Evolutionary conservation across 2,113 vertebrate species (phyloP).

Genomic region (Smithornis capensis): DNA sequence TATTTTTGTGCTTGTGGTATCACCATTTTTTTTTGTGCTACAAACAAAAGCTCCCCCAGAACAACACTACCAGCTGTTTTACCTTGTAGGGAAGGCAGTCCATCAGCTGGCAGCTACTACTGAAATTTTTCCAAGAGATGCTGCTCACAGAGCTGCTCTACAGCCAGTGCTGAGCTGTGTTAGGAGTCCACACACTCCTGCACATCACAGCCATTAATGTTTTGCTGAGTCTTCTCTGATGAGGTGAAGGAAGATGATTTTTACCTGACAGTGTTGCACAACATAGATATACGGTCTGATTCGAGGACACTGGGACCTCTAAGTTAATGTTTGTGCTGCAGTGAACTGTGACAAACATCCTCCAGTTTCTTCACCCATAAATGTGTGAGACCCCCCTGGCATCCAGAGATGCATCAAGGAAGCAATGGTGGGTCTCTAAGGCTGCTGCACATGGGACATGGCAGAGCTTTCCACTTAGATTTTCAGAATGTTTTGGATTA

Average conservation of each 20-base stretch:
- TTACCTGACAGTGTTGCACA: not conserved
- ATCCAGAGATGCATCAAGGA: not conserved
- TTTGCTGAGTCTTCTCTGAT: not conserved
- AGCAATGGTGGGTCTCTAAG: rapidly evolving
- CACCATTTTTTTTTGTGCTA: not conserved
- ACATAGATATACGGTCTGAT: not conserved
- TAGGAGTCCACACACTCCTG: not conserved
- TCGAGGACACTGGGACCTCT: not conserved
- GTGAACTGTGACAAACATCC: not conserved
- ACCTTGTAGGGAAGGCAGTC: not conserved
- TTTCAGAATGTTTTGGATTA: not conserved
- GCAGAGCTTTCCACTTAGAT: not conserved
- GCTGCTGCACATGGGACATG: not conserved
- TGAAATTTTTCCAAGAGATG: not conserved
- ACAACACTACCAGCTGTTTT: not conserved
- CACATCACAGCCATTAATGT: not conserved
- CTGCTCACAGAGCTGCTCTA: not conserved
- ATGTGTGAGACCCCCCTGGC: not conserved
- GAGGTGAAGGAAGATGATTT: not conserved
- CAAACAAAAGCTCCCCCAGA: not conserved
- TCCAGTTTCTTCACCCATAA: not conserved
- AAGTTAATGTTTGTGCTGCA: not conserved
- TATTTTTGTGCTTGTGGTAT: not conserved
- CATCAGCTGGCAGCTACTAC: not conserved
- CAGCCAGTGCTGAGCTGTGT: not conserved